Evolutionary conservation across 2,113 vertebrate species (phyloP).

Genomic region (Asarcornis scutulata): DNA sequence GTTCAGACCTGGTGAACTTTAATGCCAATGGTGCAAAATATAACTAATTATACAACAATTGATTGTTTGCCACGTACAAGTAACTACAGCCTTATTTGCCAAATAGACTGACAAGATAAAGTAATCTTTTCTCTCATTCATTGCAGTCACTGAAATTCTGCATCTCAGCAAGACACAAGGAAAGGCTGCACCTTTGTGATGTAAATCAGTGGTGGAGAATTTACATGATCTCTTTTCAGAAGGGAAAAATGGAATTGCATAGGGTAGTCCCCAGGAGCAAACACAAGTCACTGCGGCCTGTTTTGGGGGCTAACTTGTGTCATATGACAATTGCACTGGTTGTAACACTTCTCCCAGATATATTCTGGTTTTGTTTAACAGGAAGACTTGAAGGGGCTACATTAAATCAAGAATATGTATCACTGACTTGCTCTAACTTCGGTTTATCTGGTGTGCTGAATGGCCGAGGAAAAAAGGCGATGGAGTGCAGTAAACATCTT

Average conservation of each 20-base stretch:
- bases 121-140: background rate
- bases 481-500: background rate
- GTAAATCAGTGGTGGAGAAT: background rate
- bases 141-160: rapidly evolving
- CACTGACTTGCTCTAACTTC: background rate
- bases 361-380: rapidly evolving
- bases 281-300: rapidly evolving
- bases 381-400: background rate
- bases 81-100: background rate
- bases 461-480: background rate
- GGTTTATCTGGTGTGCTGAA: background rate
- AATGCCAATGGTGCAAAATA: background rate
- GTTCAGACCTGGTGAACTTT: constrained; percentile 36
- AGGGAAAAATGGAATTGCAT: background rate
- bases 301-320: background rate
- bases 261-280: background rate
- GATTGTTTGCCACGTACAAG: background rate
- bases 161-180: background rate
- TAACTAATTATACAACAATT: constrained; percentile 4
- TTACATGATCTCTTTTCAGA: background rate
- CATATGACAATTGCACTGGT: rapidly evolving
- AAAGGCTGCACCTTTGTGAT: background rate
- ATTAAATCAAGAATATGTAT: background rate
- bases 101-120: background rate
- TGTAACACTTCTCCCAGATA: background rate